These are phyloP conservation scores for Galbula dea DNA, from an alignment of 2,113 vertebrate genomes.

Conservation along the genomic window DNA sequence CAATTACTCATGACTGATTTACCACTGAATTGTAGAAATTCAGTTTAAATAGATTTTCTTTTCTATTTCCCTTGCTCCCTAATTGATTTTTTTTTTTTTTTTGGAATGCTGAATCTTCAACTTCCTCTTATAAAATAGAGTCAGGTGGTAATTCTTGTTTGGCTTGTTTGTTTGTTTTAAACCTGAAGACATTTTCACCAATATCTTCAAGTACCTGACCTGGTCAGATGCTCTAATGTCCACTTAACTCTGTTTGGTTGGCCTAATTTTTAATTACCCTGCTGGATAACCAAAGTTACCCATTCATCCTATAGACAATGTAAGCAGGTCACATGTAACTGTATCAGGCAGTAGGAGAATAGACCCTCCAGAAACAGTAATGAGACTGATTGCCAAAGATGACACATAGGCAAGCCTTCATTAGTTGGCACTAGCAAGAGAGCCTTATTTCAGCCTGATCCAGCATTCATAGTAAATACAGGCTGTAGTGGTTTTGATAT, in stretches of 20 bases:
- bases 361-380: not conserved
- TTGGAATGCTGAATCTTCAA: slow-evolving; percentile 44
- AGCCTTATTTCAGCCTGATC: not conserved
- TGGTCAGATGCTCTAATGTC: not conserved
- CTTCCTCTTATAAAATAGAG: slow-evolving; percentile 59
- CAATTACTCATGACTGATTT: slow-evolving; percentile 62
- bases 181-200: not conserved
- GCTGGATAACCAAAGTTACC: not conserved
- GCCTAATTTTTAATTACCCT: not conserved
- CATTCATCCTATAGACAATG: not conserved
- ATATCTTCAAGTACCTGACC: not conserved
- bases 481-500: not conserved
- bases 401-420: not conserved
- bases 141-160: slow-evolving; percentile 26
- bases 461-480: not conserved
- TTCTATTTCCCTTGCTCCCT: slow-evolving; percentile 3
- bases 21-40: slow-evolving; percentile 58
- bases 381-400: not conserved
- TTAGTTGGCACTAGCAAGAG: not conserved
- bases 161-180: not conserved
- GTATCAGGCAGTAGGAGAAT: not conserved
- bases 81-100: slow-evolving; percentile 69
- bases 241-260: not conserved
- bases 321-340: not conserved
- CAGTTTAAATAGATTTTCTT: slow-evolving; percentile 47